These are phyloP conservation scores for Collichthys lucidus DNA, from an alignment of 2,113 vertebrate genomes.

Conservation along the genomic window DNA sequence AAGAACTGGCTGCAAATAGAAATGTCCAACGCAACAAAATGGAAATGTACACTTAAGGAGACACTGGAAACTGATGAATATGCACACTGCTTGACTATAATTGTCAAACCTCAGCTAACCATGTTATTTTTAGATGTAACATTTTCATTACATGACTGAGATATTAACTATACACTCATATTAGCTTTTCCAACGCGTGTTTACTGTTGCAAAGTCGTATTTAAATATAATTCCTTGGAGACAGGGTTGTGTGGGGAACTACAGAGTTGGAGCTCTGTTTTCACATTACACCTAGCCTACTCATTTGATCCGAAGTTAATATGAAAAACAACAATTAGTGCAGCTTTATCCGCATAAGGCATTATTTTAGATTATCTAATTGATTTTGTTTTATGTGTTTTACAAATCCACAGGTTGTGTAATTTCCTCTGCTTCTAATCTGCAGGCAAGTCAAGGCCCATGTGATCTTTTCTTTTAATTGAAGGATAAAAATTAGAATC, in stretches of 20 bases:
- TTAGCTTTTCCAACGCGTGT: background rate
- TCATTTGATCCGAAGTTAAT: constrained; percentile 2
- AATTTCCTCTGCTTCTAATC: constrained; percentile 27
- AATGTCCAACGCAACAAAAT: too few species aligned
- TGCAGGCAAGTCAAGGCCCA: background rate
- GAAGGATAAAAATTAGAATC: constrained; percentile 13
- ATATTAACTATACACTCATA: too few species aligned
- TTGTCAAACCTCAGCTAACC: background rate
- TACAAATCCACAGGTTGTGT: constrained; percentile 28
- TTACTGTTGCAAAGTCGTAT: background rate
- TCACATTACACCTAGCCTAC: background rate
- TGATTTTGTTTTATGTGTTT: constrained; percentile 9
- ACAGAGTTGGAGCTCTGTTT: background rate
- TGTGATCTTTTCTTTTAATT: constrained; percentile 16
- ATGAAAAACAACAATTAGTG: constrained; percentile 17
- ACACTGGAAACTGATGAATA: background rate
- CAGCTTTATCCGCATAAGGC: background rate
- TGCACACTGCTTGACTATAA: background rate
- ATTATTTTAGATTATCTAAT: constrained; percentile 13
- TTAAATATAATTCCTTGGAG: background rate
- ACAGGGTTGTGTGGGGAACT: background rate
- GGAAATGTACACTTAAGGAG: background rate
- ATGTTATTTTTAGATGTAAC: background rate
- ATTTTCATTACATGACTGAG: background rate
- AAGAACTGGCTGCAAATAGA: background rate